phyloP scores from a whole-genome alignment of 1,140 invertebrate genomes.

The Leptinotarsa lineolata region DNA sequence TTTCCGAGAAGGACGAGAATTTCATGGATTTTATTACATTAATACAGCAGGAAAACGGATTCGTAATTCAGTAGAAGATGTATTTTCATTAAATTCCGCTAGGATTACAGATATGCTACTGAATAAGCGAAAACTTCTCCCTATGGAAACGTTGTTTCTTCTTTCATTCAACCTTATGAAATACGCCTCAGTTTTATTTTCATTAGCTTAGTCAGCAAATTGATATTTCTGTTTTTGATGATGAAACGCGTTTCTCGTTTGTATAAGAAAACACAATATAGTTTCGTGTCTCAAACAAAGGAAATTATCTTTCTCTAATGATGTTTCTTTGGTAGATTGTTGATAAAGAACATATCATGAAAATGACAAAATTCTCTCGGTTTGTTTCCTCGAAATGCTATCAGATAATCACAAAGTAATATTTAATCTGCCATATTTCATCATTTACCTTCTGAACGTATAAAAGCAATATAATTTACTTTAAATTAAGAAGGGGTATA shows the following conservation, averaged over 20 bases:
- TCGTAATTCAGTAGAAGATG: conserved; percentile 1
- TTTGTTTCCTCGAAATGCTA: too few relatives aligned
- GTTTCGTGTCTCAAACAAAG: too few relatives aligned
- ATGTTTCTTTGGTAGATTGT: too few relatives aligned
- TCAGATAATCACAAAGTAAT: too few relatives aligned
- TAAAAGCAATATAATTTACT: too few relatives aligned
- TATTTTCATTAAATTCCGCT: conserved; percentile 4
- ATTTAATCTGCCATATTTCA: too few relatives aligned
- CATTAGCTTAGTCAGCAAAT: not conserved
- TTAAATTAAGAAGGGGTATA: too few relatives aligned
- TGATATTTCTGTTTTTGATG: not conserved
- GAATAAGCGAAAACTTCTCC: not conserved
- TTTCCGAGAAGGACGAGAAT: not conserved
- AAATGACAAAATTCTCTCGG: too few relatives aligned
- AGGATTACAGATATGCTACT: not conserved
- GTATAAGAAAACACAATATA: not conserved
- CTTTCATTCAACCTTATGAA: not conserved
- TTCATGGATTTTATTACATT: not conserved
- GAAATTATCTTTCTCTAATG: too few relatives aligned
- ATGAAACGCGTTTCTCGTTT: conserved; percentile 2
- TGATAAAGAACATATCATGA: too few relatives aligned
- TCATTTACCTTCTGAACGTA: too few relatives aligned
- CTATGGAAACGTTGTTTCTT: not conserved
- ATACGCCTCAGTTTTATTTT: conserved; percentile 4
- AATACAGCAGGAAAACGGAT: not conserved